Evolutionary conservation across 2,113 vertebrate genomes (phyloP), one percentile per base, ranked within the genome.

Genomic region (Dipodomys merriami): DNA sequence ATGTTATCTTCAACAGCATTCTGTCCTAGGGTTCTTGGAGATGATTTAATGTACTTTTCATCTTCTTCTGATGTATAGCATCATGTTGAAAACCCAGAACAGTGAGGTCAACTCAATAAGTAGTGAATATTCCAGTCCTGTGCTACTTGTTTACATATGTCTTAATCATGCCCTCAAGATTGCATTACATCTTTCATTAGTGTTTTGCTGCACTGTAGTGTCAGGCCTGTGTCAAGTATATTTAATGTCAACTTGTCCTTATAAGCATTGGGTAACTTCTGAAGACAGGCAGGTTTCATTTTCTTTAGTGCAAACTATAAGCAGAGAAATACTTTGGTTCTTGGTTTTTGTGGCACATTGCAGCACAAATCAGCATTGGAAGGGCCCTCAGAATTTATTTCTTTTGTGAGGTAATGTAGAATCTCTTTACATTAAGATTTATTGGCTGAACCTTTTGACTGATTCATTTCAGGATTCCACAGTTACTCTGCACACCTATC

Each of bases 201-300:
- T 78, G 46, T 87, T 84, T 67, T 69, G 67, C 57, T 60, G 57
- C 68, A 23, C 19, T 22, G 16, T 88, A 71, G 46, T 46, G 30
- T 90, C 85, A 92, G 73, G 86, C 49, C 49, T 1, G 81, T 76
- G 62, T 88, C 82, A 88, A 20, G 79, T 86, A 53, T 74, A 79
- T 82, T 94, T 94, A 89, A 16, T 12, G 2, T 94, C 92, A 91
- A 23, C 87, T 65, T 85, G 74, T 85, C 60, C 84, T 87, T 16
- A 13, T 73, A 94, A 79, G 57, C 39, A 29, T 13, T 46, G 88
- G 44, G 22, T 87, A 69, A 44, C 33, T 91, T 91, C 65, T 62
- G 57, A 82, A 79, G 88, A 87, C 68, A 90, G 73, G 27, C 82
- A 35, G 16, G 33, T 82, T 69, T 85, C 77, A 15, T 71, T 73